Base-by-base conservation (phyloP, 2,113 vertebrate genomes). In the Anas platyrhynchos region DNA sequence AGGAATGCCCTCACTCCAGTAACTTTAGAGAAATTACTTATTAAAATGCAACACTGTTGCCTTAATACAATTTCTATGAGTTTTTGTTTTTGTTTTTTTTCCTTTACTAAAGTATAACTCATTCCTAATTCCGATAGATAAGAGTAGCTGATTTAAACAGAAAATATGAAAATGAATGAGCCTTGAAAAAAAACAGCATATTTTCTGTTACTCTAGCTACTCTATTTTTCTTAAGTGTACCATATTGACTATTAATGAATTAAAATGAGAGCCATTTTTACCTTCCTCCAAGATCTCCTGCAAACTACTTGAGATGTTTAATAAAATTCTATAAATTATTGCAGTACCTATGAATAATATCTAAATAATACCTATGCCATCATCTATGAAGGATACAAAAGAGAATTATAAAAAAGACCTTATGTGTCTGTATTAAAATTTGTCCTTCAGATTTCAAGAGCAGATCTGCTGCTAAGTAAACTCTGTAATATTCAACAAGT, bases 391-490 rank as follows among this genome's bases (percentile, higher is more conserved):
- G 65, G 10, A 89, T 83, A 26, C 67, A 84, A 55, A 50, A 77
- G 31, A 89, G 23, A 65, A 86, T 78, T 82, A 18, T 52, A 87
- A 94, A 43, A 43, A 50, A 74, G 11, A 67, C 25, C 31, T 63
- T 75, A 65, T 3, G 3, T 32, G 7, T 59, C n/a, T 31, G 9
- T 59, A 85, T 82, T 82, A 72, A 88, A 79, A 88, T 71, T 84
- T 89, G 75, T 89, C 82, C 55, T 95, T 94, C 87, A 79, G n/a
- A 80, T 32, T 87, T 87, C 58, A 95, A 93, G 71, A 89, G 11
- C 58, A 91, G 27, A 85, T 88, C 18, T 76, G 13, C 23, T 62
- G 66, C 38, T 73, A 84, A 92, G 61, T 63, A 88, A 89, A 25
- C 27, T 89, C 54, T 46, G 9, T 79, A 83, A 59, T 46, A 91